Percentiles rank a stretch among this genome's conserved stretches.
Conservation (phyloP, 1,140 invertebrate species). For the Heliconius melpomene region DNA sequence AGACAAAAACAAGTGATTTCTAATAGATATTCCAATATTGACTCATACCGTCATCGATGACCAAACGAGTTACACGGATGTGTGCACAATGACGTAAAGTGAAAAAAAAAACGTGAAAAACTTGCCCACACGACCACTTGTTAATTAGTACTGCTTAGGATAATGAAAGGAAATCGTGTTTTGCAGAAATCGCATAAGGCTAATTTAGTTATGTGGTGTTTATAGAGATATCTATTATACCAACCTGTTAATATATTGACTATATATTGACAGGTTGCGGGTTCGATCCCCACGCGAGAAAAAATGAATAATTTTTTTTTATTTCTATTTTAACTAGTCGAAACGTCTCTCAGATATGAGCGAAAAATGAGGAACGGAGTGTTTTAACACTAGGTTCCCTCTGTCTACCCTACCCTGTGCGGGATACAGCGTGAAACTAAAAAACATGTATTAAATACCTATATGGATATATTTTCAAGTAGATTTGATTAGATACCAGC, state of each 20-base stretch:
- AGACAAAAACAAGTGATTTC: not conserved
- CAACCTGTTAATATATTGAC: no score
- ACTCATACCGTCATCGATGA: constrained; percentile 3
- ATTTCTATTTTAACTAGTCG: not conserved
- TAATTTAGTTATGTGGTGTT: constrained; percentile 4
- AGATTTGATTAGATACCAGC: not conserved
- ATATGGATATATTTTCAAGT: not conserved
- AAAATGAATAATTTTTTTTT: not conserved
- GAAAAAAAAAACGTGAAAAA: constrained; percentile 10
- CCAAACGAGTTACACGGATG: constrained; percentile 15
- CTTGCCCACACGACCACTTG: constrained; percentile 7
- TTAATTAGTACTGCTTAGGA: constrained; percentile 19
- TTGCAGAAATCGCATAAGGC: constrained; percentile 3
- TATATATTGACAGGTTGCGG: no score
- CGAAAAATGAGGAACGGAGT: no score
- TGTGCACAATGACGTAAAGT: constrained; percentile 16
- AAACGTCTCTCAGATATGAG: not conserved
- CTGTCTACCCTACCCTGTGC: no score
- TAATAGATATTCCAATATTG: constrained; percentile 9
- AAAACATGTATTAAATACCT: not conserved
- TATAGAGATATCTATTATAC: no score
- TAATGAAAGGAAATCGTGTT: constrained; percentile 18
- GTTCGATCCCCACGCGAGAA: not conserved
- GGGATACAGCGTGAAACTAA: no score
- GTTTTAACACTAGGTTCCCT: no score